These are phyloP conservation scores for Melitaea cinxia DNA, from an alignment of 1,140 invertebrate species.

Conservation along the genomic window DNA sequence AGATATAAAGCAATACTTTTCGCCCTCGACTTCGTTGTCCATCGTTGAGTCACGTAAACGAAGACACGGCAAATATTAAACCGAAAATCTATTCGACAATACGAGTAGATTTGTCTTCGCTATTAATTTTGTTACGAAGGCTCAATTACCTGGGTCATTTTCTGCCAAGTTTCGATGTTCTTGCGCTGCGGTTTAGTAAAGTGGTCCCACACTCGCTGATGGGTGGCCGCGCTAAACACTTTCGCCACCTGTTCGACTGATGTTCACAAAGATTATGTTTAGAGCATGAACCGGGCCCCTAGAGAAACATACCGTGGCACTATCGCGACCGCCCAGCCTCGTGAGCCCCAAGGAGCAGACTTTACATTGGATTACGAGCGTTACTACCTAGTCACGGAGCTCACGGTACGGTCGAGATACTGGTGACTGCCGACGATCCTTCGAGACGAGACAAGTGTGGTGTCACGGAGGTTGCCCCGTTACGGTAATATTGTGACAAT, in stretches of 20 bases:
- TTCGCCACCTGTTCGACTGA: conserved; percentile 99
- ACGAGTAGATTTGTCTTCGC: neutral
- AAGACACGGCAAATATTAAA: neutral
- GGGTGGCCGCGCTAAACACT: conserved; percentile 95
- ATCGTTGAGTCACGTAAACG: neutral
- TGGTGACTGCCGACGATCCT: conserved; percentile 11
- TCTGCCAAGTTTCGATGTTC: conserved; percentile 99
- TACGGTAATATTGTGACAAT: conserved; percentile 9
- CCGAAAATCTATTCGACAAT: neutral
- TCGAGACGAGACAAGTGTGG: conserved; percentile 9
- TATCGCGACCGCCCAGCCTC: conserved; percentile 51
- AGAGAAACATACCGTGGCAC: conserved; percentile 66
- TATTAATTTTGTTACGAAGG: conserved; percentile 9
- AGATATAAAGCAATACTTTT: neutral
- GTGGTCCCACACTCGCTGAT: conserved; percentile 99
- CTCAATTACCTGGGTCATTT: conserved; percentile 96
- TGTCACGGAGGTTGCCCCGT: conserved; percentile 9
- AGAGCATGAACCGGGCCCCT: conserved; percentile 48
- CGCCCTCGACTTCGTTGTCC: neutral
- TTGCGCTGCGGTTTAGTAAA: conserved; percentile 99
- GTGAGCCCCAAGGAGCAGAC: conserved; percentile 28
- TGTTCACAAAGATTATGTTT: conserved; percentile 76
- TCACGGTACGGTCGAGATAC: conserved; percentile 24
- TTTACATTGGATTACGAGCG: conserved; percentile 18
- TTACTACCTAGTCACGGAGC: conserved; percentile 38